A percentile compares a stretch with the other conserved stretches of the same genome.
Evolutionary conservation across 2,797 vertebrate species (phyloP).

Genomic region (Halcyon chelicuti): DNA sequence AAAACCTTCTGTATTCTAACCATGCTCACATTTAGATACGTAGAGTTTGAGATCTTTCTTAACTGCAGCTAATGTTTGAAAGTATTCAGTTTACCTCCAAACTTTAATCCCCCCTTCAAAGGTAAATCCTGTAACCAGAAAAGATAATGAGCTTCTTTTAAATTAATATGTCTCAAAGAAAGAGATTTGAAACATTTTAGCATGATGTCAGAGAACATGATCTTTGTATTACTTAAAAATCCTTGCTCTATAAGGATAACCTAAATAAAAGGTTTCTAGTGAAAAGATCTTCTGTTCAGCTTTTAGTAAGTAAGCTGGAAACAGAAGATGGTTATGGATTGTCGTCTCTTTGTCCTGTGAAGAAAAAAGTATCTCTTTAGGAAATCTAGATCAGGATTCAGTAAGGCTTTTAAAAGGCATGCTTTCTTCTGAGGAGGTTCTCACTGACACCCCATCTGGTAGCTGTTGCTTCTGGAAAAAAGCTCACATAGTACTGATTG

Average conservation of each 20-base stretch:
- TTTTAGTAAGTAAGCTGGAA: background rate
- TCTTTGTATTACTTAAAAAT: background rate
- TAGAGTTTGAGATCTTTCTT: background rate
- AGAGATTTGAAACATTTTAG: background rate
- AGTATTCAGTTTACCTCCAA: background rate
- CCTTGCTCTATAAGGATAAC: background rate
- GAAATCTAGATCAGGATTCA: background rate
- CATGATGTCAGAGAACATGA: background rate
- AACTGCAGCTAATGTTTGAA: background rate
- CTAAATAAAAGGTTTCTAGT: background rate
- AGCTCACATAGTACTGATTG: background rate
- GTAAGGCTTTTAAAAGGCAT: background rate
- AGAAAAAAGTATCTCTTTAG: background rate
- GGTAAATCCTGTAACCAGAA: background rate
- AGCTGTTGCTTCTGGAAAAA: background rate
- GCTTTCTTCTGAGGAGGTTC: background rate
- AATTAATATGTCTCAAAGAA: background rate
- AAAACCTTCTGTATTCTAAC: background rate
- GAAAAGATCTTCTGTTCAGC: background rate
- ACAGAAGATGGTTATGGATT: background rate
- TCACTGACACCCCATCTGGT: background rate
- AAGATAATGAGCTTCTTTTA: background rate
- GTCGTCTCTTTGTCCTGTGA: background rate
- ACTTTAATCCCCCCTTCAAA: slow-evolving; percentile 3
- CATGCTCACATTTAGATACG: accelerated